A percentile compares a stretch with the other conserved stretches of the same genome.
phyloP scores from a whole-genome alignment of 35 echinoderm and acorn worm genomes.

The Patiria miniata region DNA sequence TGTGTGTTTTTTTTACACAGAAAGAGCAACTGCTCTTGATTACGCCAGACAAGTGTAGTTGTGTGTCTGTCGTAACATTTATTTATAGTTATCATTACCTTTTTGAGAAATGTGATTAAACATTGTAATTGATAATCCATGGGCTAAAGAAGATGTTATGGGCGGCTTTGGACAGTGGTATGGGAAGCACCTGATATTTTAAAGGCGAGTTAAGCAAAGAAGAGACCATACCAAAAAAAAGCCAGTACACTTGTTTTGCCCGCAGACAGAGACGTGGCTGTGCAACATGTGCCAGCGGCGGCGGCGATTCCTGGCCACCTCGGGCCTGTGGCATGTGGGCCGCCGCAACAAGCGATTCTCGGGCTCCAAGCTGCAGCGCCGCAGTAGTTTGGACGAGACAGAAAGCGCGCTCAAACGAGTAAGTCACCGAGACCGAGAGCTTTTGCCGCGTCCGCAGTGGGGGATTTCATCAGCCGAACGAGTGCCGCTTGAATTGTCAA shows the following conservation, averaged over 20 bases:
- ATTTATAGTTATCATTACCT: no score
- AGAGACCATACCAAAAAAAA: background rate
- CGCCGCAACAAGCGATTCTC: constrained; percentile 39
- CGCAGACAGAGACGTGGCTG: constrained; percentile 88
- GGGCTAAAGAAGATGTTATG: no score
- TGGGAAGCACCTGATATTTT: no score
- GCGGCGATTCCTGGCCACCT: constrained; percentile 77
- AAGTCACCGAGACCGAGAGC: constrained; percentile 25
- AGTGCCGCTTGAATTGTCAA: no score
- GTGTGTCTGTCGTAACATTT: no score
- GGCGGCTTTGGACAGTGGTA: no score
- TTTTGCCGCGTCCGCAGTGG: background rate
- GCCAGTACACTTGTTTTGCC: background rate
- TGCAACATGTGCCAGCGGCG: constrained; percentile 87
- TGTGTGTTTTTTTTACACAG: background rate
- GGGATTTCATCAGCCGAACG: background rate
- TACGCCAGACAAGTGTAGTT: no score
- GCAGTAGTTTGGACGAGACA: constrained; percentile 95
- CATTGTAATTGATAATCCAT: no score
- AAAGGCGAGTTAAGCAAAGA: background rate
- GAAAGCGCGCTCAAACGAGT: constrained; percentile 70
- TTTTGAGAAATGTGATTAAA: no score
- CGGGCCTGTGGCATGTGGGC: constrained; percentile 92
- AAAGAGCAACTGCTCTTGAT: no score
- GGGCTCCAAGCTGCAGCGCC: constrained; percentile 35